Conservation (phyloP, 2,888 invertebrate genomes). For the Patella depressa region DNA sequence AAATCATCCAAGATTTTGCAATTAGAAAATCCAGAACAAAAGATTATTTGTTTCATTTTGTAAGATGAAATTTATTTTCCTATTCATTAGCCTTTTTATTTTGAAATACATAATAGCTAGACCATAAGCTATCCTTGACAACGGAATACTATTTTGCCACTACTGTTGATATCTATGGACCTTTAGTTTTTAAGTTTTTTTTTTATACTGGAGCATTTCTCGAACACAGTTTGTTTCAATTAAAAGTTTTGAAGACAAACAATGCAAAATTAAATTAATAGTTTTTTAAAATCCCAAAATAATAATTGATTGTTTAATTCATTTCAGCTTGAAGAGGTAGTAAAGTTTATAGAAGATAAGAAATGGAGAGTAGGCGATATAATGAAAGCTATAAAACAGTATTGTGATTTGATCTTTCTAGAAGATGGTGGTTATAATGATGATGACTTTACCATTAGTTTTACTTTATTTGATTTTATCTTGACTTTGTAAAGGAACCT, state of each 20-base stretch:
- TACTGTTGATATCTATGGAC: no score
- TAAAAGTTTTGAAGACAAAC: neutral
- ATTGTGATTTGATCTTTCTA: slow-evolving; percentile 42
- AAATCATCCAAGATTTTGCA: no score
- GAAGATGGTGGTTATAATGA: slow-evolving; percentile 17
- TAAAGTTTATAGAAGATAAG: slow-evolving; percentile 40
- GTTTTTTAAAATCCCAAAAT: neutral
- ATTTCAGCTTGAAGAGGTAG: slow-evolving; percentile 54
- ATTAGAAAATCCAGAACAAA: no score
- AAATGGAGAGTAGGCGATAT: slow-evolving; percentile 57
- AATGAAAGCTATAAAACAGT: slow-evolving; percentile 54
- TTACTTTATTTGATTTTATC: neutral
- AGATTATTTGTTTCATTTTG: no score
- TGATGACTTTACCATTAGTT: neutral
- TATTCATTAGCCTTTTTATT: no score
- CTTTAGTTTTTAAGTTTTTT: no score
- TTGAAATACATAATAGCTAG: no score
- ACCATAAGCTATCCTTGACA: no score
- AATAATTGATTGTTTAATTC: neutral
- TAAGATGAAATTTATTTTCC: no score
- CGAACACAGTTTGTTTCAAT: neutral
- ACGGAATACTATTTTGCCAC: no score
- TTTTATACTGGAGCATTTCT: neutral
- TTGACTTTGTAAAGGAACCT: neutral
- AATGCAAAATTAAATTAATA: neutral